phyloP scores from a whole-genome alignment of 1,140 invertebrate species.

The Drosophila pandora region DNA sequence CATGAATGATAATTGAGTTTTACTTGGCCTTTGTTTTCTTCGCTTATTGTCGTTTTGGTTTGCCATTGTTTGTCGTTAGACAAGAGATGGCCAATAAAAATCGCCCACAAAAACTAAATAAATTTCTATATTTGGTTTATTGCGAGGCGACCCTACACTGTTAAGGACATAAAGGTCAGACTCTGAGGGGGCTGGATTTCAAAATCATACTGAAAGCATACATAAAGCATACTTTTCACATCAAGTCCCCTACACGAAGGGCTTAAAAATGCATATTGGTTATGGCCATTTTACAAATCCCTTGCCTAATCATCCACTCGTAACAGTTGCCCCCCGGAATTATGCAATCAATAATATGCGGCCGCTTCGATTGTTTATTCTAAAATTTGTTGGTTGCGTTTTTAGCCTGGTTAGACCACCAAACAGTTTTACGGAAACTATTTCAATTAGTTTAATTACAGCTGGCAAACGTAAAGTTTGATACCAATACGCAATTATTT shows the following conservation, averaged over 20 bases:
- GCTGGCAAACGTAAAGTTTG: slow-evolving; percentile 36
- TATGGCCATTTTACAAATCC: neutral
- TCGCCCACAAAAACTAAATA: neutral
- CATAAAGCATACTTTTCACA: neutral
- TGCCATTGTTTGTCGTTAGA: slow-evolving; percentile 41
- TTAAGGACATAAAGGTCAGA: neutral
- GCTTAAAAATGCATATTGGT: no score
- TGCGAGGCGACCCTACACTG: neutral
- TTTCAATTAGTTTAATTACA: slow-evolving; percentile 79
- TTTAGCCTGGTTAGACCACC: slow-evolving; percentile 54
- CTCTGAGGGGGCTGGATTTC: neutral
- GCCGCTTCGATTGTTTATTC: slow-evolving; percentile 36
- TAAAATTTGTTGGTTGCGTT: slow-evolving; percentile 44
- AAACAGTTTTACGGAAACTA: slow-evolving; percentile 40
- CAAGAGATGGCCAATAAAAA: slow-evolving; percentile 2
- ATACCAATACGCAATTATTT: slow-evolving; percentile 60
- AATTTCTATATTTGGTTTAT: neutral
- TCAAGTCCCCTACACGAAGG: neutral
- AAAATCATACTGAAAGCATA: no score
- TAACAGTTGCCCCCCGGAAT: slow-evolving; percentile 3
- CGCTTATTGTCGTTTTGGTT: slow-evolving; percentile 37
- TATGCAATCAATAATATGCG: slow-evolving; percentile 41
- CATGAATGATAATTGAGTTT: slow-evolving; percentile 78
- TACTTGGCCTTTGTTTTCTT: slow-evolving; percentile 25
- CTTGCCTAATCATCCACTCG: slow-evolving; percentile 4